phyloP scores from a whole-genome alignment of 1,140 invertebrate genomes.

The Temnothorax longispinosus region DNA sequence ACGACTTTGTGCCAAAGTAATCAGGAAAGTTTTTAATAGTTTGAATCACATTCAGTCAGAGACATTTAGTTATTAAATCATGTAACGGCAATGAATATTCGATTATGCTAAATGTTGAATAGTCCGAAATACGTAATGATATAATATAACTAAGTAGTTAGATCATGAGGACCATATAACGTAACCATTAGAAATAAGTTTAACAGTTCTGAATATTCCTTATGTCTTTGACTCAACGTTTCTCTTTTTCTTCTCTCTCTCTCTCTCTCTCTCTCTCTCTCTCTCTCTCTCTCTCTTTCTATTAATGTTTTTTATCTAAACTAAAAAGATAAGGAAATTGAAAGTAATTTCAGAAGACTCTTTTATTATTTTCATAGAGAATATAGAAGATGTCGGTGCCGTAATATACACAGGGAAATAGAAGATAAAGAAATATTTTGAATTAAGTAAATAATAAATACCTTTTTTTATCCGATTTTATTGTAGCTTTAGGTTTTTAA shows the following conservation, averaged over 20 bases:
- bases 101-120: slow-evolving; percentile 28
- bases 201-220: neutral
- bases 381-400: neutral
- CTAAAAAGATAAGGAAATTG: neutral
- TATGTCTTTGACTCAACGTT: neutral
- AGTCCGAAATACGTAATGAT: slow-evolving; percentile 5
- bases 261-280: neutral
- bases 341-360: slow-evolving; percentile 9
- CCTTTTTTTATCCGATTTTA: slow-evolving; percentile 13
- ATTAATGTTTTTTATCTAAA: slow-evolving; percentile 8
- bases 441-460: slow-evolving; percentile 40
- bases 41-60: slow-evolving; percentile 22
- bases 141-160: slow-evolving; percentile 1
- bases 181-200: neutral
- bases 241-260: neutral
- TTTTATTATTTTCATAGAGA: slow-evolving; percentile 6
- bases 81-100: slow-evolving; percentile 4
- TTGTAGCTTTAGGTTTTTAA: slow-evolving; percentile 8
- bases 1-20: slow-evolving; percentile 48
- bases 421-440: slow-evolving; percentile 2
- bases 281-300: too few relatives aligned
- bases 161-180: neutral
- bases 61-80: slow-evolving; percentile 18
- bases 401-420: neutral
- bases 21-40: slow-evolving; percentile 41